Percentiles rank a stretch among this genome's conserved stretches.
phyloP scores from a whole-genome alignment of 1,140 invertebrate species.

The Tribolium madens region DNA sequence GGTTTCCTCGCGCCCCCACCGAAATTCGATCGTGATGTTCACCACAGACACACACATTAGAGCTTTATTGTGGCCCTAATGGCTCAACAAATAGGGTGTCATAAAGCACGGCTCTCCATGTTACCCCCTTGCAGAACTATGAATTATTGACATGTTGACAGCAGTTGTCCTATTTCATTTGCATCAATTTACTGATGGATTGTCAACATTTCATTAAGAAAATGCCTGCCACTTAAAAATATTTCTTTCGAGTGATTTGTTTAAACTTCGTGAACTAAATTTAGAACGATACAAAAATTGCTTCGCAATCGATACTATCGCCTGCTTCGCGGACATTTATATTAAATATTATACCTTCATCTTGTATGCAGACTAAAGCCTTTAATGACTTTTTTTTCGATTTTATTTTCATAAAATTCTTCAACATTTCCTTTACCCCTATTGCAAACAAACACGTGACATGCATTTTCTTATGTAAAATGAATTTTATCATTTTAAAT shows the following conservation, averaged over 20 bases:
- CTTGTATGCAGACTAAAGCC: constrained; percentile 7
- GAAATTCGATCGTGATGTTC: constrained; percentile 48
- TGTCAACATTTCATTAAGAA: constrained; percentile 8
- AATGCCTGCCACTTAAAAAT: neutral
- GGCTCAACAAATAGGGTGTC: constrained; percentile 56
- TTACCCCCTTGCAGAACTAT: constrained; percentile 31
- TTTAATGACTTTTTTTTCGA: neutral
- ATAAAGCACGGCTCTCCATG: constrained; percentile 48
- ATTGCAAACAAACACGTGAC: too few relatives aligned
- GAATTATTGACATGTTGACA: constrained; percentile 40
- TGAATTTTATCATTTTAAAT: too few relatives aligned
- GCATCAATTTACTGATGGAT: constrained; percentile 18
- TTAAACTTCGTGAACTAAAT: constrained; percentile 7
- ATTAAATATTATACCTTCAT: constrained; percentile 5
- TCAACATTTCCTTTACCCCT: neutral
- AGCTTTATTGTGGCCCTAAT: constrained; percentile 56
- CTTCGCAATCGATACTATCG: constrained; percentile 29
- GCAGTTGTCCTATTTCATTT: constrained; percentile 10
- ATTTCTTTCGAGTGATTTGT: neutral
- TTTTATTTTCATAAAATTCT: neutral
- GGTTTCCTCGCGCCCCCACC: constrained; percentile 28
- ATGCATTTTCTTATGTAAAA: too few relatives aligned
- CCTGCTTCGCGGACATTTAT: constrained; percentile 29
- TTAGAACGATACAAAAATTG: constrained; percentile 30
- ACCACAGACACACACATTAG: constrained; percentile 54